These are phyloP conservation scores for Bolborhynchus lineola DNA, from an alignment of 2,113 vertebrate genomes.

Conservation along the genomic window DNA sequence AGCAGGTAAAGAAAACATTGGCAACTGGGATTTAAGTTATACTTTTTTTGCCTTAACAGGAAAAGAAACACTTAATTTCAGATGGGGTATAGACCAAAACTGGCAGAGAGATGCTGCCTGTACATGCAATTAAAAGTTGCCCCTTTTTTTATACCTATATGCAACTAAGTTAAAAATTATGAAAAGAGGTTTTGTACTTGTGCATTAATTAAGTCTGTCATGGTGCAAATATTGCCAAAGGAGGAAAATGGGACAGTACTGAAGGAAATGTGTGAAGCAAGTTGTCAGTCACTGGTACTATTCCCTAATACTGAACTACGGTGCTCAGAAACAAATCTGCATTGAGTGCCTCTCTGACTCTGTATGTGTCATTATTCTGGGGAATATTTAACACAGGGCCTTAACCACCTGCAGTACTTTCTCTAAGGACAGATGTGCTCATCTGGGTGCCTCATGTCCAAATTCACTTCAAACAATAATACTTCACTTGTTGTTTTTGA, in stretches of 20 bases:
- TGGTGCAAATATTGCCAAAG: not conserved
- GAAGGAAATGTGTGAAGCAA: not conserved
- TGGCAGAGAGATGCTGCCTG: not conserved
- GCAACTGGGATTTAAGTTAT: not conserved
- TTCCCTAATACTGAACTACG: not conserved
- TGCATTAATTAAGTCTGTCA: not conserved
- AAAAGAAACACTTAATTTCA: not conserved
- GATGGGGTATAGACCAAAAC: not conserved
- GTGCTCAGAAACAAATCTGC: not conserved
- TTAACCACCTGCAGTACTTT: not conserved
- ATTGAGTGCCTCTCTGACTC: too few relatives aligned
- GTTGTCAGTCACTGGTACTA: not conserved
- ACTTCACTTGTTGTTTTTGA: not conserved
- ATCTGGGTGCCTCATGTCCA: not conserved
- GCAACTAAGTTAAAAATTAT: not conserved
- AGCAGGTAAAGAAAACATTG: conserved; percentile 7
- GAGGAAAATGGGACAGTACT: not conserved
- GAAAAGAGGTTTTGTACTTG: not conserved
- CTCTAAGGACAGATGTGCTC: not conserved
- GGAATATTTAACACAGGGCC: not conserved
- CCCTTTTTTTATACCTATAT: not conserved
- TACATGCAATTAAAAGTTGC: not conserved
- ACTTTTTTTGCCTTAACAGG: not conserved
- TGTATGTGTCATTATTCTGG: not conserved
- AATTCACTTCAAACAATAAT: not conserved